Base-by-base conservation (phyloP, 2,797 vertebrate species). In the Scleropages formosus region DNA sequence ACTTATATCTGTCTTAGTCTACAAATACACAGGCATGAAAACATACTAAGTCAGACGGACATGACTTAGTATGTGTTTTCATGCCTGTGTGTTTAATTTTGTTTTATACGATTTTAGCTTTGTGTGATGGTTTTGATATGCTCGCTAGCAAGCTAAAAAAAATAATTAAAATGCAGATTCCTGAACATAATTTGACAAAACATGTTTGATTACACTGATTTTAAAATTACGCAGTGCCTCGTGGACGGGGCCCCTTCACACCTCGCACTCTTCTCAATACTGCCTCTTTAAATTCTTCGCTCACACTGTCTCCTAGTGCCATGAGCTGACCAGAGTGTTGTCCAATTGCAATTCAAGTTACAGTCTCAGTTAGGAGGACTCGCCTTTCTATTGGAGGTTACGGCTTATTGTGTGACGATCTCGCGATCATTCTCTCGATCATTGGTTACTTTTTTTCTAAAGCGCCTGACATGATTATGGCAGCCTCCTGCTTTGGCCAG, bases 241-340 rank as follows among this genome's bases (percentile, higher is more conserved):
- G n/a, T n/a, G n/a, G n/a, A n/a, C n/a, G n/a, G n/a, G n/a, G n/a
- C n/a, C n/a, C n/a, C n/a, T n/a, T n/a, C n/a, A n/a, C n/a, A n/a
- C n/a, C n/a, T n/a, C n/a, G n/a, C n/a, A n/a, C n/a, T n/a, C n/a
- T n/a, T n/a, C n/a, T n/a, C n/a, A n/a, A n/a, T n/a, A n/a, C 12
- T 62, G 62, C 58, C 62, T 66, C 67, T 80, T 78, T 80, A 73
- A 81, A 49, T 13, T 0, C 51, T n/a, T 12, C 0, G 27, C 47
- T 15, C 20, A 15, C 3, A n/a, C 0, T 16, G 27, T 12, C 24
- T 56, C 24, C 27, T 85, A 80, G 76, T 83, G 20, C 82, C 82
- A 87, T 85, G 83, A 83, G 62, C 86, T 82, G 82, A 84, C 79
- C 77, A 75, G 18, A 4, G 64, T 8, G 58, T 18, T 72, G 72